Base-by-base conservation (phyloP, 2,888 invertebrate species). In the Sisyra terminalis region DNA sequence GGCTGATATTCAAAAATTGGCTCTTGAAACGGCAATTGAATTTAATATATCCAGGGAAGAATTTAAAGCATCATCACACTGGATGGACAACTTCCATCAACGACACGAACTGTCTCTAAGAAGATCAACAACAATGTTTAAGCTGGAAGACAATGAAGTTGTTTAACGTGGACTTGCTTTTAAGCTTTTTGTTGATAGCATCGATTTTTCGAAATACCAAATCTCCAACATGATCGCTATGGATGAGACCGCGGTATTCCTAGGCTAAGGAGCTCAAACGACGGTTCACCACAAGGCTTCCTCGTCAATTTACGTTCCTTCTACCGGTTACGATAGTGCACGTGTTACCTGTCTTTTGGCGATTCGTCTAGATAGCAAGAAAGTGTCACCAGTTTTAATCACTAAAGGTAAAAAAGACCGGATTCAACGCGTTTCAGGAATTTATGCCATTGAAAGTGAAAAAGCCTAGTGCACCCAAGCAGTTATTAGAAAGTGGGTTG, bases 181-280 rank as follows among this genome's bases (percentile, higher is more conserved):
- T 34, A 44, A 46, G 46, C 31, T 1, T 35, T 47, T 43, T 44
- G 40, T 46, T 46, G 43, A 47, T 48, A 44, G 43, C 45, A 47
- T 47, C 42, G 46, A 46, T 31, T 45, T 46, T 42, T 45, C 46
- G 24, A 45, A 45, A 42, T 44, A 45, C 46, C 38, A 45, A 42
- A 44, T 46, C 31, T 45, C 41, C 32, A 46, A 44, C 42, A 42
- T 42, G 44, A 46, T 46, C 42, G 44, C 44, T 42, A 44, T 46
- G 44, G 44, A 34, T 34, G 34, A 34, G 34, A 34, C 8, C 6
- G 34, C 34, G 34, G 34, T 34, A n/a, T 34, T 34, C 13, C 32
- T 47, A 31, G 47, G 46, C 40, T 40, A 46, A 44, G 47, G 44
- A 42, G 15, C 44, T 47, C 47, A 46, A 44, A 47, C 41, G 38